Conservation (phyloP, 1,140 invertebrate genomes). For the Condylostylus longicornis region DNA sequence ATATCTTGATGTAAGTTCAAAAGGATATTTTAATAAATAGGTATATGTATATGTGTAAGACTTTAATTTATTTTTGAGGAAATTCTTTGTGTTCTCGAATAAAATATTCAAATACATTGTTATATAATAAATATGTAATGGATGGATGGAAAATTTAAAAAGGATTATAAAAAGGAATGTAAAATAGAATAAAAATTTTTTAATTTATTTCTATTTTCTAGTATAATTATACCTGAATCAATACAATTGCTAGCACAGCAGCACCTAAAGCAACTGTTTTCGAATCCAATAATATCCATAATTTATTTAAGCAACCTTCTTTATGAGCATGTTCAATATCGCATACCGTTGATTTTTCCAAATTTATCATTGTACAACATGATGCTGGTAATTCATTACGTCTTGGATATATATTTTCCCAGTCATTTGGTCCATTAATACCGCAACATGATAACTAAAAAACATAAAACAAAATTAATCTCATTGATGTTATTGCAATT, state of each 20-base stretch:
- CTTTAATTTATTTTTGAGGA: too few species aligned
- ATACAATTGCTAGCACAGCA: constrained; percentile 61
- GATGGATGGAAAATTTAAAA: too few species aligned
- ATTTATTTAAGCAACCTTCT: constrained; percentile 48
- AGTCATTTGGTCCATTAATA: constrained; percentile 50
- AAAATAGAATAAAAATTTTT: too few species aligned
- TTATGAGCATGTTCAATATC: constrained; percentile 33
- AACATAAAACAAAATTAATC: constrained; percentile 6
- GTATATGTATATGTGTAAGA: too few species aligned
- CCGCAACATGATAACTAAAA: constrained; percentile 66
- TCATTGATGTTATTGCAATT: background rate
- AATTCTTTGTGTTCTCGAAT: too few species aligned
- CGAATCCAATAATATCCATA: constrained; percentile 45
- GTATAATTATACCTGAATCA: constrained; percentile 66
- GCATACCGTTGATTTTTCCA: constrained; percentile 35
- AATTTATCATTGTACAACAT: constrained; percentile 47
- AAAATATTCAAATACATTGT: too few species aligned
- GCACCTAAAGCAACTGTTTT: constrained; percentile 57
- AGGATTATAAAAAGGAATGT: too few species aligned
- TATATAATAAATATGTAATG: too few species aligned
- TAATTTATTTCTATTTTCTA: too few species aligned
- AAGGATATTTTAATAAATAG: too few species aligned
- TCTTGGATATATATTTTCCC: constrained; percentile 40
- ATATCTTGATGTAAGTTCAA: too few species aligned
- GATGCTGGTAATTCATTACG: constrained; percentile 45